phyloP scores from a whole-genome alignment of 1,140 invertebrate species.

The Drosophila melanica region DNA sequence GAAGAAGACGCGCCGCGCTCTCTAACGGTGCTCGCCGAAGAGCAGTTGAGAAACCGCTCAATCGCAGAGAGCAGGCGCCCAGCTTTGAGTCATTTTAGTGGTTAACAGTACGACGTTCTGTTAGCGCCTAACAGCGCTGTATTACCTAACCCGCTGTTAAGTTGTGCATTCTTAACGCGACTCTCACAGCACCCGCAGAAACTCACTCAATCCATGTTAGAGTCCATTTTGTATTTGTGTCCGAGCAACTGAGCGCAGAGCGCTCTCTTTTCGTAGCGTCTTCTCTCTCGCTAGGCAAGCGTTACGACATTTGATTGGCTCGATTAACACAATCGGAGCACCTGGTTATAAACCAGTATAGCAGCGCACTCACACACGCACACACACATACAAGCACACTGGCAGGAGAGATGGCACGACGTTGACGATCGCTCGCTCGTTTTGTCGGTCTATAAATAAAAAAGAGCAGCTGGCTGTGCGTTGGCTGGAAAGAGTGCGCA shows the following conservation, averaged over 20 bases:
- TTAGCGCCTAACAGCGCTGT: conserved; percentile 27
- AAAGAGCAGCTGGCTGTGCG: conserved; percentile 40
- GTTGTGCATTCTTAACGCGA: not conserved
- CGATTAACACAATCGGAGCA: conserved; percentile 83
- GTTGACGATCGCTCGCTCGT: conserved; percentile 36
- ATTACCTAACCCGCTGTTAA: too few species aligned
- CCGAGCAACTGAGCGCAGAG: conserved; percentile 18
- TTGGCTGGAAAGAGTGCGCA: conserved; percentile 58
- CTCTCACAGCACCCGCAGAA: not conserved
- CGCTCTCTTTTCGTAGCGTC: conserved; percentile 6
- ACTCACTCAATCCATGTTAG: not conserved
- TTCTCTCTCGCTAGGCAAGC: conserved; percentile 35
- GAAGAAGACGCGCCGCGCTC: conserved; percentile 55
- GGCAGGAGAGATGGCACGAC: conserved; percentile 16
- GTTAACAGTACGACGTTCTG: conserved; percentile 39
- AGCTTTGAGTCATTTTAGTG: conserved; percentile 65
- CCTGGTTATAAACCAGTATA: conserved; percentile 76
- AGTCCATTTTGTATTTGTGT: conserved; percentile 61
- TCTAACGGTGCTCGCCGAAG: conserved; percentile 72
- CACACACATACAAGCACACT: conserved; percentile 19
- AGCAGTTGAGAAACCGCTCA: conserved; percentile 17
- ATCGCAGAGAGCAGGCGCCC: conserved; percentile 9
- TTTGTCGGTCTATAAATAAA: conserved; percentile 69
- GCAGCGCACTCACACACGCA: conserved; percentile 48
- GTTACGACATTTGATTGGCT: conserved; percentile 83